Base-by-base conservation (phyloP, 2,888 invertebrate genomes). In the Ellobium chinense region DNA sequence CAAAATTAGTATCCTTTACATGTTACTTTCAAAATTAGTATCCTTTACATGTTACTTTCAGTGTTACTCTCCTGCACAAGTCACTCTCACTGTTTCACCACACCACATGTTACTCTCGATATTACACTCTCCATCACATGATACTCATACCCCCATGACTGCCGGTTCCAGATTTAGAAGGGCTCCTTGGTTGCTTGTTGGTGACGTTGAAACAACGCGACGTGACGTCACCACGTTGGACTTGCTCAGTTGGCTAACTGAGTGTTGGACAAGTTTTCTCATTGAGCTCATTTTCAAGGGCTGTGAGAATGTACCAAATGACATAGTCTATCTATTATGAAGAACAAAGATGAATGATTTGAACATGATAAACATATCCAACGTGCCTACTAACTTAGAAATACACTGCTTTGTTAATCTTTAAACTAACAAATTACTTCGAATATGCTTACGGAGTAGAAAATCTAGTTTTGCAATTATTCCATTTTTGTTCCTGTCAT, bases 161-260 rank as follows among this genome's bases (percentile, higher is more conserved):
- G 54, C 66, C 58, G 83, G 69, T 7, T 81, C 80, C 29, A 87
- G 56, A 18, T 83, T 70, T 14, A 84, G 29, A 24, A 80, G 65
- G 9, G 83, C 75, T 37, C 83, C 83, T 72, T 86, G 85, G 62
- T 83, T 68, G 9, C 82, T 83, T 34, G 85, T 72, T 21, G 86
- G 39, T 54, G 87, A 83, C 65, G 86, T 87, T 66, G 87, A 87
- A 12, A 87, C 87, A 62, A 87, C 87, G 56, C 87, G 69, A 87
- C 86, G 37, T 83, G 76, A 54, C 18, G 65, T 34, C 46, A 34
- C 76, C 18, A 70, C 69, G 66, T 88, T 82, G 63, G 85, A 84
- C 31, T 83, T 85, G 18, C 34, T 62, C 24, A 90, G 76, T n/a
- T 89, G 89, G 56, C 84, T 89, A 80, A 89, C 90, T 89, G 77